Evolutionary conservation across 2,797 vertebrate species (phyloP).

Genomic region (Urophycis tenuis): DNA sequence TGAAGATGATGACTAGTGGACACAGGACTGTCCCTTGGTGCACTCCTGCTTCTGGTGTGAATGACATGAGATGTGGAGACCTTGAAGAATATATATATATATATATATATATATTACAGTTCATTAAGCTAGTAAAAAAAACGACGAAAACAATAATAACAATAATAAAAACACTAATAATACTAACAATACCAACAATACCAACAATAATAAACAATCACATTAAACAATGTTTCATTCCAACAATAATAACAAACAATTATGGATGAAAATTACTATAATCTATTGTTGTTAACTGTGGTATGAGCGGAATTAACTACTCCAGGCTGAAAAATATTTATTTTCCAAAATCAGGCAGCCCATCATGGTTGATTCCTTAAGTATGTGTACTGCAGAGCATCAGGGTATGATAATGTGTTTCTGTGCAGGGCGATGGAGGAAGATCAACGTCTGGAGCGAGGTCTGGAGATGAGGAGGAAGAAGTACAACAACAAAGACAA

Average conservation of each 20-base stretch:
- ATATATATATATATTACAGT: too few species aligned
- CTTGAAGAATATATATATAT: too few species aligned
- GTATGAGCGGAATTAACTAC: neutral
- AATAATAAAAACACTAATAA: too few species aligned
- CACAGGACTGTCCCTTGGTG: too few species aligned
- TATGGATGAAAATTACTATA: neutral
- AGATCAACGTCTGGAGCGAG: constrained; percentile 78
- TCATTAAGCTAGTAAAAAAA: neutral
- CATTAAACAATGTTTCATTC: too few species aligned
- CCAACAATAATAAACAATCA: neutral
- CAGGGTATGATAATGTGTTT: neutral
- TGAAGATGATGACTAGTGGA: too few species aligned
- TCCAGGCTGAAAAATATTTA: neutral
- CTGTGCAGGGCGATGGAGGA: constrained; percentile 77
- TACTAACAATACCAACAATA: too few species aligned
- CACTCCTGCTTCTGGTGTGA: too few species aligned
- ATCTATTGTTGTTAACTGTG: neutral
- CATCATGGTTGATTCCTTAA: neutral
- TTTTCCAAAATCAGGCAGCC: neutral
- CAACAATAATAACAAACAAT: too few species aligned
- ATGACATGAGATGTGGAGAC: too few species aligned
- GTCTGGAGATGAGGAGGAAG: constrained; percentile 77
- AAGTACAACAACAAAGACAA: constrained; percentile 82
- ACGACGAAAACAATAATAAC: too few species aligned
- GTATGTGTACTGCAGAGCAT: neutral